A percentile compares a stretch with the other conserved stretches of the same genome.
These are phyloP conservation scores for Cotesia congregata DNA, from an alignment of 2,888 invertebrate genomes.

Conservation along the genomic window DNA sequence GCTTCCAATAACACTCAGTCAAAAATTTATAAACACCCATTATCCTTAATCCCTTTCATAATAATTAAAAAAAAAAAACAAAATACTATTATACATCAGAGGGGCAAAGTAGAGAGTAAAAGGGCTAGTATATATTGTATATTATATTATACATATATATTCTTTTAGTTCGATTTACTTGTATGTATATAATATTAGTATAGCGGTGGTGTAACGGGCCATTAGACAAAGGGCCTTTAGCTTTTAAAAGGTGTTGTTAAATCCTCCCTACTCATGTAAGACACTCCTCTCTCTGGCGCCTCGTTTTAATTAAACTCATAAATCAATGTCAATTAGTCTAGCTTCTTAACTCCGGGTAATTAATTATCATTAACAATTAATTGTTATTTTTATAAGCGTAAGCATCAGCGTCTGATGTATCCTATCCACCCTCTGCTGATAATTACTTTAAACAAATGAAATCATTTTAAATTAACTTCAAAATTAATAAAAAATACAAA, in stretches of 20 bases:
- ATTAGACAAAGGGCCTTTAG: constrained; percentile 35
- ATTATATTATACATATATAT: neutral
- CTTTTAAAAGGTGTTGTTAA: constrained; percentile 63
- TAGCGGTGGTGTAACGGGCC: constrained; percentile 49
- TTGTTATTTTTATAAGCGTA: constrained; percentile 57
- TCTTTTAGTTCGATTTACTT: constrained; percentile 2
- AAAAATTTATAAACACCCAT: no score
- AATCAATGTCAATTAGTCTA: constrained; percentile 69
- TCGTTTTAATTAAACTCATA: constrained; percentile 69
- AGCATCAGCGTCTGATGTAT: neutral
- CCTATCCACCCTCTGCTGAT: no score
- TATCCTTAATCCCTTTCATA: neutral
- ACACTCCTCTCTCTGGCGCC: constrained; percentile 57
- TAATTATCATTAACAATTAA: constrained; percentile 69
- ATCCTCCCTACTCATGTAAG: constrained; percentile 58
- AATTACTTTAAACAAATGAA: no score
- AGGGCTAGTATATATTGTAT: neutral
- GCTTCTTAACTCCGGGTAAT: constrained; percentile 50
- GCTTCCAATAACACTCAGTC: no score
- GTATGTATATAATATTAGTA: no score
- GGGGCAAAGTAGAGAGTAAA: neutral
- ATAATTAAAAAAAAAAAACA: neutral
- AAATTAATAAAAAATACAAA: no score
- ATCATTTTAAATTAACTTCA: no score
- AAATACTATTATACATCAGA: no score